Conservation (phyloP, 2,113 vertebrate genomes). For the Eurystomus gularis region DNA sequence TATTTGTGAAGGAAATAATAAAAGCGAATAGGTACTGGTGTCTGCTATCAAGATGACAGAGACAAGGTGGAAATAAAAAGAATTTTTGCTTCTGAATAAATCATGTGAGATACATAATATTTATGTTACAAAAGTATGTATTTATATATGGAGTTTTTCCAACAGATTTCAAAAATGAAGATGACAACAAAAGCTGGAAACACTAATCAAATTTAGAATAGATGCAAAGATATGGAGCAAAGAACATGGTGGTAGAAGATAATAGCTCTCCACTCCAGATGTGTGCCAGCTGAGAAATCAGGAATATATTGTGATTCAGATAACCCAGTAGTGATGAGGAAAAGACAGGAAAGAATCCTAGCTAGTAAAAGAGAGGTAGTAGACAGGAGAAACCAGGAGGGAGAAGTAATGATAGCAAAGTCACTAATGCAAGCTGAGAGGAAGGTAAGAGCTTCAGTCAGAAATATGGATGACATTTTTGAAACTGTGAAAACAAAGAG, state of each 20-base stretch:
- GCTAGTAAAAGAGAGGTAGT: not conserved
- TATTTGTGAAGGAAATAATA: not conserved
- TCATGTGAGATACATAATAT: not conserved
- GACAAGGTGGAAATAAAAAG: not conserved
- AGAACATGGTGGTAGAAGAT: not conserved
- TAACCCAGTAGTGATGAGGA: not conserved
- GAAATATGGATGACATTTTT: not conserved
- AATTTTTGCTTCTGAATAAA: not conserved
- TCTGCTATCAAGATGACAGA: not conserved
- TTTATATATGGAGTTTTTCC: not conserved
- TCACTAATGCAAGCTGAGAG: not conserved
- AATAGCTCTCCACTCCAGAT: rapidly evolving
- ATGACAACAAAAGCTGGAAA: not conserved
- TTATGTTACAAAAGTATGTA: not conserved
- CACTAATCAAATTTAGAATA: not conserved
- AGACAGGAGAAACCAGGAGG: not conserved
- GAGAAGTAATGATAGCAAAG: not conserved
- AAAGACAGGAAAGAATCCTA: not conserved
- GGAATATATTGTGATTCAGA: not conserved
- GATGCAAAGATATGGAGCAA: not conserved
- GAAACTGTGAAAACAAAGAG: not conserved
- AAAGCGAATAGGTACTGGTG: not conserved
- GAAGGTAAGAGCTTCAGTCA: not conserved
- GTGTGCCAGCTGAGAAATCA: not conserved
- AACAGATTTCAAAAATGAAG: not conserved